These are phyloP conservation scores for Alexandromys fortis DNA, from an alignment of 2,113 vertebrate species.

Conservation along the genomic window DNA sequence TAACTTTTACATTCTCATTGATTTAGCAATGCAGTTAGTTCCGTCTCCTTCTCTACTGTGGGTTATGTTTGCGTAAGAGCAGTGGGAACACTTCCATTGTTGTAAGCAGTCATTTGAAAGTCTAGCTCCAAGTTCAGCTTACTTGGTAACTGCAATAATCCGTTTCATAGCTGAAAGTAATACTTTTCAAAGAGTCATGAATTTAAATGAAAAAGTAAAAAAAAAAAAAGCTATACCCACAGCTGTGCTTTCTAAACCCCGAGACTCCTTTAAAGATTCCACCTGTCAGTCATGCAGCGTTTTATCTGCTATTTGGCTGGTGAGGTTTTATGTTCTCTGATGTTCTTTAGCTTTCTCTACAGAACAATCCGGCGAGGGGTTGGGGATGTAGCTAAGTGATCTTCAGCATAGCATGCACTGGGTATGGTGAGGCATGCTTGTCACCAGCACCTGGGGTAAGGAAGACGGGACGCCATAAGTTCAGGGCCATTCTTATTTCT, in stretches of 20 bases:
- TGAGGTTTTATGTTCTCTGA: not conserved
- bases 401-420: too few species aligned
- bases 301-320: not conserved
- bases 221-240: not conserved
- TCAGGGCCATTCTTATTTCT: not conserved
- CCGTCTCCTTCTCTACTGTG: not conserved
- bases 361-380: not conserved
- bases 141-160: not conserved
- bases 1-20: not conserved
- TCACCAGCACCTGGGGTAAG: too few species aligned
- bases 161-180: conserved; percentile 21
- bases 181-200: not conserved
- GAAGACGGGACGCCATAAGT: not conserved
- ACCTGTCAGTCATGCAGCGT: not conserved
- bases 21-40: conserved; percentile 14
- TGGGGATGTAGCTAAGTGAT: not conserved
- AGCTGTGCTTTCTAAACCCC: not conserved
- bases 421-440: not conserved
- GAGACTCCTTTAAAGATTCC: not conserved
- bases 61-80: conserved; percentile 1
- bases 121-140: not conserved
- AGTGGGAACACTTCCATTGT: not conserved
- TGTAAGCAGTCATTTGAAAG: conserved; percentile 15
- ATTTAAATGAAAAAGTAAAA: not conserved
- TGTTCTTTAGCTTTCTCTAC: not conserved